A percentile compares a stretch with the other conserved stretches of the same genome.
These are phyloP conservation scores for Fundulus diaphanus DNA, from an alignment of 2,797 vertebrate species.

Conservation along the genomic window DNA sequence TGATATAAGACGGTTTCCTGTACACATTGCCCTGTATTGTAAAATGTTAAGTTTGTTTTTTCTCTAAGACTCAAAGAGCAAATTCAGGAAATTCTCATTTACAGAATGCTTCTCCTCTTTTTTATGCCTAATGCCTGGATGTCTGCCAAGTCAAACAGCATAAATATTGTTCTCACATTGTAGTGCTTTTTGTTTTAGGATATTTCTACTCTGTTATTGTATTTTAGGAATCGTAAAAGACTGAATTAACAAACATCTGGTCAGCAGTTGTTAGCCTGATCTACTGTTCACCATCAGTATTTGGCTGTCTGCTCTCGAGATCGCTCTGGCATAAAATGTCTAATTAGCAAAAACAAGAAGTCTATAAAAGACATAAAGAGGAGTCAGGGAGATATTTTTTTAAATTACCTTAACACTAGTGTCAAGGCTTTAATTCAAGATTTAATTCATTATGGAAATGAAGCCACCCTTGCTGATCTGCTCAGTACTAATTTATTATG, in stretches of 20 bases:
- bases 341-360: conserved; percentile 15
- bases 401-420: too few species aligned
- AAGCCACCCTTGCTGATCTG: conserved; percentile 4
- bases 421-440: background rate
- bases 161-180: background rate
- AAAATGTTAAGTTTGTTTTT: too few species aligned
- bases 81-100: background rate
- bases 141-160: background rate
- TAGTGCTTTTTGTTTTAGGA: background rate
- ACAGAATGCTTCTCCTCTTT: too few species aligned
- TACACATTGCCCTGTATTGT: too few species aligned
- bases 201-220: background rate
- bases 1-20: too few species aligned
- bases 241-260: background rate
- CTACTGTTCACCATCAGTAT: conserved; percentile 3
- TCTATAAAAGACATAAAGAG: background rate
- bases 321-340: conserved; percentile 24
- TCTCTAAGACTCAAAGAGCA: background rate
- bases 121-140: too few species aligned
- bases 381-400: background rate
- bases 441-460: background rate
- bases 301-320: conserved; percentile 19
- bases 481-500: background rate
- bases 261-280: background rate
- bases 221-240: background rate